A percentile compares a stretch with the other conserved stretches of the same genome.
phyloP scores from a whole-genome alignment of 2,113 vertebrate genomes.

The Ceyx cyanopectus region DNA sequence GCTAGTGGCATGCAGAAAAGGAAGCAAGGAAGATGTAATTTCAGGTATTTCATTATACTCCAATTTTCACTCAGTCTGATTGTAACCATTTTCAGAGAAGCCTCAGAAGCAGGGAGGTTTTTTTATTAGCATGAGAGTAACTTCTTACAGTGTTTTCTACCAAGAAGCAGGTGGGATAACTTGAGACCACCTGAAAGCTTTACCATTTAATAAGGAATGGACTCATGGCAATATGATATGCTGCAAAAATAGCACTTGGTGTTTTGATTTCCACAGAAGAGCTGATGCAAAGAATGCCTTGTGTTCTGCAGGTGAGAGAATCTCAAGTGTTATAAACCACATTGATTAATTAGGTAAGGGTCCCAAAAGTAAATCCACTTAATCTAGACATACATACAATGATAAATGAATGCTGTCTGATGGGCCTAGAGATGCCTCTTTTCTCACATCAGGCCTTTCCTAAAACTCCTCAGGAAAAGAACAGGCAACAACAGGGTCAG shows the following conservation, averaged over 20 bases:
- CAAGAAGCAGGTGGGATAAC: conserved; percentile 40
- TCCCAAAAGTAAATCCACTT: background rate
- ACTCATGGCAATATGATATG: background rate
- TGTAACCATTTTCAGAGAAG: conserved; percentile 39
- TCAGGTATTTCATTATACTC: conserved; percentile 52
- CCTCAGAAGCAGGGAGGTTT: background rate
- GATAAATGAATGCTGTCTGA: background rate
- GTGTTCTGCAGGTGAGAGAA: background rate
- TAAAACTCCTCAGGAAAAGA: background rate
- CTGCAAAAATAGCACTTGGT: background rate
- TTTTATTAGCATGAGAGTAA: conserved; percentile 2
- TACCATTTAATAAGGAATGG: conserved; percentile 18
- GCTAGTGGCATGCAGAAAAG: conserved; percentile 3
- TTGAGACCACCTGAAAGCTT: conserved; percentile 32
- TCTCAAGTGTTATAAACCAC: background rate
- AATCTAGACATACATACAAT: background rate
- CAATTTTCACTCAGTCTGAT: conserved; percentile 45
- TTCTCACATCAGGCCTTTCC: background rate
- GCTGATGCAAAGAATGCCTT: background rate
- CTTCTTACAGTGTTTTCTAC: conserved; percentile 37
- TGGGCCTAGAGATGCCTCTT: background rate
- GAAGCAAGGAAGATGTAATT: conserved; percentile 42
- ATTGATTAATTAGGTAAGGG: background rate
- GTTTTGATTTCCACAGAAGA: background rate
- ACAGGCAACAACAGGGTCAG: background rate